phyloP scores from a whole-genome alignment of 2,113 vertebrate species.

The Dipodomys ordii region DNA sequence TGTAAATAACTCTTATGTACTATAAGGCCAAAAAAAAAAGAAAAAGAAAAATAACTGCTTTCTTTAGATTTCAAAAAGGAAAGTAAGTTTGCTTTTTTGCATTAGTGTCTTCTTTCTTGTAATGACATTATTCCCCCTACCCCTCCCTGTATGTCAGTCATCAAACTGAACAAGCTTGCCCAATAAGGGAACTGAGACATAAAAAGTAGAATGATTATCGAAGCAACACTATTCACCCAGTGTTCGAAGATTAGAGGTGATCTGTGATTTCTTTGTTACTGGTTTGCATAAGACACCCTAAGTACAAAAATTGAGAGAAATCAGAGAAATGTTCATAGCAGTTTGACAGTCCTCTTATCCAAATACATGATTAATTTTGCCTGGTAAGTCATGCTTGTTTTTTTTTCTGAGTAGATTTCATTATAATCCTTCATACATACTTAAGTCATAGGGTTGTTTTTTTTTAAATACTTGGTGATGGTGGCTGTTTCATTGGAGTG shows the following conservation, averaged over 20 bases:
- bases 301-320: conserved; percentile 3
- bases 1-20: too few species aligned
- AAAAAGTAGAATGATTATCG: neutral
- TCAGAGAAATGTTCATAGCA: neutral
- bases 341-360: neutral
- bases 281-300: neutral
- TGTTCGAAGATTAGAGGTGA: neutral
- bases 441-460: neutral
- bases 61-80: conserved; percentile 38
- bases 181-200: neutral
- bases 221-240: neutral
- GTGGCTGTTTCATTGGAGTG: neutral
- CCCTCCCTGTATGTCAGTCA: neutral
- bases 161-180: neutral
- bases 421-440: too few species aligned
- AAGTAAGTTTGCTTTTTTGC: conserved; percentile 18
- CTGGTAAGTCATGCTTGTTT: neutral
- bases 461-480: neutral
- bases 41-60: neutral
- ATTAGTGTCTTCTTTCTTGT: conserved; percentile 28
- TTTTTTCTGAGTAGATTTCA: neutral
- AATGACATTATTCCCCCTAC: neutral
- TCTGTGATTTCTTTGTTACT: neutral
- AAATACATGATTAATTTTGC: neutral
- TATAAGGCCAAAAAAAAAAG: too few species aligned